A percentile compares a stretch with the other conserved stretches of the same genome.
These are phyloP conservation scores for Siniperca knerii DNA, from an alignment of 2,113 vertebrate genomes.

Conservation along the genomic window DNA sequence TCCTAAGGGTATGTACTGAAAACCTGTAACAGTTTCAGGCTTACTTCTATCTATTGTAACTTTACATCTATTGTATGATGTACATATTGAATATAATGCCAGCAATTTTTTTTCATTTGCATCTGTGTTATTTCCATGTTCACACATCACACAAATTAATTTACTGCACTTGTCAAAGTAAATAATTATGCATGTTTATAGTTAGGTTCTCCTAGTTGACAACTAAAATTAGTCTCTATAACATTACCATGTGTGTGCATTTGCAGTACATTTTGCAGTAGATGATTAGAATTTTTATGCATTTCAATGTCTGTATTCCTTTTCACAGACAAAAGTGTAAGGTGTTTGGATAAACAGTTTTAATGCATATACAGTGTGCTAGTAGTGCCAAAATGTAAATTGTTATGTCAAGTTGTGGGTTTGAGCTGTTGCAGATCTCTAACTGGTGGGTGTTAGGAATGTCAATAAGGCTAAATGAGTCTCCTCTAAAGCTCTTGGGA, in stretches of 20 bases:
- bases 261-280: neutral
- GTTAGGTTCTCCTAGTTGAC: neutral
- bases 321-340: neutral
- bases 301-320: neutral
- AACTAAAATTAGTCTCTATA: neutral
- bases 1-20: neutral
- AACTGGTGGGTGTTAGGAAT: conserved; percentile 42
- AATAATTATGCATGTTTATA: neutral
- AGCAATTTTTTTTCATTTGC: neutral
- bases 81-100: neutral
- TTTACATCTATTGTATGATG: neutral
- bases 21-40: neutral
- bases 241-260: neutral
- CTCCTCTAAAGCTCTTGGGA: conserved; percentile 28
- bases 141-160: neutral
- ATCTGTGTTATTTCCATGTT: neutral
- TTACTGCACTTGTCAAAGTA: conserved; percentile 23
- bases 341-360: conserved; percentile 2
- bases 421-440: conserved; percentile 27
- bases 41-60: neutral
- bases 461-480: conserved; percentile 52
- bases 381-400: conserved; percentile 20
- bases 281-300: neutral
- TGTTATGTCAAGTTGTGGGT: conserved; percentile 26
- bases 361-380: neutral